A percentile compares a stretch with the other conserved stretches of the same genome.
Evolutionary conservation across 2,113 vertebrate genomes (phyloP).

Genomic region (Hiodon tergisus): DNA sequence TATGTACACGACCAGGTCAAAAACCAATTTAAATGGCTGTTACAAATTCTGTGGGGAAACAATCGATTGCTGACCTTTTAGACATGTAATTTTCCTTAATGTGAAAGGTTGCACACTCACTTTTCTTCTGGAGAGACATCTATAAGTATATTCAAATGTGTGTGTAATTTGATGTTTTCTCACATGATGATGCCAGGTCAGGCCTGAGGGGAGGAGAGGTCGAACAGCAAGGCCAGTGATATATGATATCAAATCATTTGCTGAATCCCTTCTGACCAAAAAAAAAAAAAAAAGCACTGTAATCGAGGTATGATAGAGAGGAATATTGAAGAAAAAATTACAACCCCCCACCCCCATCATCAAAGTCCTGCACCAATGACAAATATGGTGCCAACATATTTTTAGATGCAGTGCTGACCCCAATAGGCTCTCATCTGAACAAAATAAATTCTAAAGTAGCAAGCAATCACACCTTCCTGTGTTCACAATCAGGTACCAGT

Average conservation of each 20-base stretch:
- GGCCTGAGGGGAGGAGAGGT: background rate
- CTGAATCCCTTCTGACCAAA: conserved; percentile 21
- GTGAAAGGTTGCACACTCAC: too few relatives aligned
- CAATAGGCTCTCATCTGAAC: conserved; percentile 29
- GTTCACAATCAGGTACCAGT: conserved; percentile 29
- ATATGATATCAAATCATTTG: conserved; percentile 20
- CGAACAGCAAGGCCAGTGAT: background rate
- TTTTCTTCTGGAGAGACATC: too few relatives aligned
- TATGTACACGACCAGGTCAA: too few relatives aligned
- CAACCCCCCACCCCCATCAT: conserved; percentile 29
- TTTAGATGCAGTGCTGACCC: conserved; percentile 38
- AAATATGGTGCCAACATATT: conserved; percentile 26
- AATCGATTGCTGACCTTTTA: too few relatives aligned
- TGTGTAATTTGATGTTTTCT: background rate
- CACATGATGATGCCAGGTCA: background rate
- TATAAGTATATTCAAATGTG: too few relatives aligned
- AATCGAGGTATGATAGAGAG: conserved; percentile 21
- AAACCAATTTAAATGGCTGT: too few relatives aligned
- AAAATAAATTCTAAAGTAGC: conserved; percentile 36
- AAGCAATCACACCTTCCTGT: conserved; percentile 40
- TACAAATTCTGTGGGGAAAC: too few relatives aligned
- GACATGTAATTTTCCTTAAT: too few relatives aligned
- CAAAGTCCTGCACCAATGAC: background rate
- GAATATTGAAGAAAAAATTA: conserved; percentile 40
- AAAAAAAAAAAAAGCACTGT: conserved; percentile 20